phyloP scores from a whole-genome alignment of 2,797 vertebrate genomes.

The Crossoptilon crossoptilon region DNA sequence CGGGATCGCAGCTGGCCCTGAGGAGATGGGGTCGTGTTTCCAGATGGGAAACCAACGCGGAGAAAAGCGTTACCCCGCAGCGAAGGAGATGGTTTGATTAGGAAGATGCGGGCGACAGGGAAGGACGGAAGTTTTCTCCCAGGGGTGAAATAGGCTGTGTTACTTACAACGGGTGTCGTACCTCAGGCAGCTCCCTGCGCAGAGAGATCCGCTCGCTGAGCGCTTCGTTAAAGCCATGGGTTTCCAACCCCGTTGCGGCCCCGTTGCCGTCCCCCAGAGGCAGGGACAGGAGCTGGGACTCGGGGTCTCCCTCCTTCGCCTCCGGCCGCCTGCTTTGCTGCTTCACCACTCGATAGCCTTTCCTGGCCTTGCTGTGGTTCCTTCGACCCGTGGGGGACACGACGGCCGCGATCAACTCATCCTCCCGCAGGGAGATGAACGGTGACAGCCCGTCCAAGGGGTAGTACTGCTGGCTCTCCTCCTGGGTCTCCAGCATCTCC shows the following conservation, averaged over 20 bases:
- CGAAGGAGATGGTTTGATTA: neutral
- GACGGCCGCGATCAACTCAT: constrained; percentile 83
- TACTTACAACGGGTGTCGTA: constrained; percentile 88
- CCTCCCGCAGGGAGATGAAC: constrained; percentile 85
- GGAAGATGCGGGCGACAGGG: neutral
- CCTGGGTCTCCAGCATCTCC: constrained; percentile 83
- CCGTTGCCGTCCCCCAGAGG: constrained; percentile 25
- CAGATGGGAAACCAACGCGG: neutral
- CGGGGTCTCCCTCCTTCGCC: constrained; percentile 41
- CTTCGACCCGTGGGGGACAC: constrained; percentile 61
- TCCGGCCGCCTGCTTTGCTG: constrained; percentile 60
- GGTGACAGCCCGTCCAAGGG: constrained; percentile 80
- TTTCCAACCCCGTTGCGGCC: constrained; percentile 68
- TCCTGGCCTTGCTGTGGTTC: constrained; percentile 76
- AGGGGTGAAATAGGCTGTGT: neutral
- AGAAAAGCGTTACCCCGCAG: neutral
- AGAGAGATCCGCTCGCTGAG: constrained; percentile 79
- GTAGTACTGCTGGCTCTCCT: constrained; percentile 77
- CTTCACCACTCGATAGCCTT: constrained; percentile 80
- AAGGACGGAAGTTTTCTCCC: neutral
- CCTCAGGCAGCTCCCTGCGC: constrained; percentile 83
- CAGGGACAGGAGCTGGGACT: constrained; percentile 15
- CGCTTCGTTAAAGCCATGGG: constrained; percentile 68
- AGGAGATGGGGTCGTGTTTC: neutral
- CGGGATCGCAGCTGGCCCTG: neutral